phyloP scores from a whole-genome alignment of 2,797 vertebrate genomes.

The Echiichthys vipera region DNA sequence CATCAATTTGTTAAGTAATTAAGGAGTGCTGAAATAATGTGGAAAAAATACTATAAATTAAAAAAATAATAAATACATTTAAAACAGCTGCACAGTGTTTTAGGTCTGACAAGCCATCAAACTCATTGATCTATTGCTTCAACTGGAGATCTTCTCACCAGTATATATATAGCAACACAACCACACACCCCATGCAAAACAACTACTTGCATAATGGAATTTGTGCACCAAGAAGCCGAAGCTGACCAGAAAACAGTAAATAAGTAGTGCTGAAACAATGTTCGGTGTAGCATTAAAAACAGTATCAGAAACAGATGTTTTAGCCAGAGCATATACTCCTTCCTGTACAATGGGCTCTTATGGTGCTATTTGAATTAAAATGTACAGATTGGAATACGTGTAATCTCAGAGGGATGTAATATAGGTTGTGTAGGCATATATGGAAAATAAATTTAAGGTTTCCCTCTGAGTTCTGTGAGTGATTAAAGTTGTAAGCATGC shows the following conservation, averaged over 20 bases:
- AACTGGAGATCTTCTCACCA: slow-evolving; percentile 5
- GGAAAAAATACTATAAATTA: too few relatives aligned
- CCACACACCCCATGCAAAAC: background rate
- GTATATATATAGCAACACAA: background rate
- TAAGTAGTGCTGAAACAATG: slow-evolving; percentile 2
- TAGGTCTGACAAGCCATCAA: background rate
- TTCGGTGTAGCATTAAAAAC: slow-evolving; percentile 2
- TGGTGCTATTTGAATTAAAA: slow-evolving; percentile 1
- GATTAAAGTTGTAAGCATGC: slow-evolving; percentile 29
- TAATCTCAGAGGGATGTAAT: slow-evolving; percentile 8
- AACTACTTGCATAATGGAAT: background rate
- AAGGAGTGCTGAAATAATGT: background rate
- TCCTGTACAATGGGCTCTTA: background rate
- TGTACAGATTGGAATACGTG: slow-evolving; percentile 10
- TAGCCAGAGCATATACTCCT: background rate
- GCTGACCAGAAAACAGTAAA: slow-evolving; percentile 2
- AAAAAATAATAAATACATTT: background rate
- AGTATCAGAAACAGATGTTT: background rate
- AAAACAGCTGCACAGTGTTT: background rate
- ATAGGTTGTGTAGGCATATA: slow-evolving; percentile 24
- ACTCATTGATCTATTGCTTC: background rate
- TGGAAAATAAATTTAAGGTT: slow-evolving; percentile 45
- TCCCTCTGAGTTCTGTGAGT: slow-evolving; percentile 33
- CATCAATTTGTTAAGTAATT: too few relatives aligned
- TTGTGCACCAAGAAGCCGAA: background rate